Evolutionary conservation across 2,888 invertebrate genomes (phyloP).

Genomic region (Brachyptera putata): DNA sequence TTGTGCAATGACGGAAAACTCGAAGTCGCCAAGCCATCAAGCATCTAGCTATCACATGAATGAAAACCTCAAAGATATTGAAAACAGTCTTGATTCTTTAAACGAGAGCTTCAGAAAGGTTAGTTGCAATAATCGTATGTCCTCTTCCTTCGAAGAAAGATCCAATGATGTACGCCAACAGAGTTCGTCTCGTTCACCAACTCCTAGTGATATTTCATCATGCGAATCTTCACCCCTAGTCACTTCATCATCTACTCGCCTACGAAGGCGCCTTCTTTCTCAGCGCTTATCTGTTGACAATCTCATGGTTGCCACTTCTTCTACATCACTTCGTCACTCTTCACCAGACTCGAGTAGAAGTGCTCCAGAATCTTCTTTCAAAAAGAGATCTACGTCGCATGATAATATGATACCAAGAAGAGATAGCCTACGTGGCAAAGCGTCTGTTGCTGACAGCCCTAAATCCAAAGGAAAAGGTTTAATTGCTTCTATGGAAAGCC

Average conservation of each 20-base stretch:
- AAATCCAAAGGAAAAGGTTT: slow-evolving; percentile 37
- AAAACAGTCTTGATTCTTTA: not conserved
- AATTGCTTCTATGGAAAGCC: slow-evolving; percentile 55
- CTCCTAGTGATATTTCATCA: slow-evolving; percentile 28
- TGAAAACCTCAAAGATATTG: not conserved
- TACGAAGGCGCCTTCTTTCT: slow-evolving; percentile 39
- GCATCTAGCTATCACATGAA: slow-evolving; percentile 22
- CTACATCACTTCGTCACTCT: slow-evolving; percentile 42
- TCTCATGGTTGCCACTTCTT: slow-evolving; percentile 40
- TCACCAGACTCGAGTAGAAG: slow-evolving; percentile 45
- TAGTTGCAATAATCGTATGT: not conserved
- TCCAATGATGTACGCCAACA: not conserved
- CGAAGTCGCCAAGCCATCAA: slow-evolving; percentile 34
- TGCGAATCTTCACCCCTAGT: slow-evolving; percentile 24
- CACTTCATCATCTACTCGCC: slow-evolving; percentile 28
- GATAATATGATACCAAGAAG: slow-evolving; percentile 41
- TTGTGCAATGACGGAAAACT: slow-evolving; percentile 47
- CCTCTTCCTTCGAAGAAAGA: slow-evolving; percentile 19
- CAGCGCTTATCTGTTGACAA: slow-evolving; percentile 45
- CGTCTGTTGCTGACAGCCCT: slow-evolving; percentile 3
- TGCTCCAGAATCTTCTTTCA: slow-evolving; percentile 40
- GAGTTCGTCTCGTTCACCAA: slow-evolving; percentile 24
- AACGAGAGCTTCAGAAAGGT: not conserved
- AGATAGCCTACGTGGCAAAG: slow-evolving; percentile 10
- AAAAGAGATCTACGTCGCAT: slow-evolving; percentile 43